Base-by-base conservation (phyloP, 2,888 invertebrate genomes). In the Nemapogon koenigi region DNA sequence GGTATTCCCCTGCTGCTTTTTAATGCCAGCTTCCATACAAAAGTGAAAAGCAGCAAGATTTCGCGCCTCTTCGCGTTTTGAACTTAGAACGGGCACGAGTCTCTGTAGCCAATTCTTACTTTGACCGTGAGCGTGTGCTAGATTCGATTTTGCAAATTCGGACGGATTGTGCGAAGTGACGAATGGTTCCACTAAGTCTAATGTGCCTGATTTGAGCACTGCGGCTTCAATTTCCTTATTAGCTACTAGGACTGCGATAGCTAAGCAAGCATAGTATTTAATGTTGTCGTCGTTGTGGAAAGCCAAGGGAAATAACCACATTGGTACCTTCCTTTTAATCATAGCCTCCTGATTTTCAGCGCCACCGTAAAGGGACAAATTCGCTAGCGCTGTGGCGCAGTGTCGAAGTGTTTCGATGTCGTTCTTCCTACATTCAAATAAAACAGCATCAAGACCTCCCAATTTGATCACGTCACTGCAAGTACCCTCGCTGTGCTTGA, bases 21-120 rank as follows among this genome's bases (percentile, higher is more conserved):
- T 98, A 39, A 99, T 97, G 25, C 94, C 94, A 8, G 98, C 97
- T 70, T 99, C 99, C 96, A 99, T 97, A 59, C 97, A 97, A 65
- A 97, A 92, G 62, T 99, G 99, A 64, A 98, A 99, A 22, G 98
- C 97, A 3, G 97, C 98, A 51, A 99, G 75, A 61, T 95, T 96
- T 53, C 96, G 85, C 0, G 98, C 97, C 69, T 98, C 98, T 59
- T 97, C 94, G 43, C 97, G 82, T 59, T 96, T 93, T 27, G 97
- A 97, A 59, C 91, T 91, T 38, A 99, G 78, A 8, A 98, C 94
- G 1, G 97, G 97, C 3, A 98, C 94, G 46, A 99, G 81, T 51
- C 93, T 83, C 66, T 91, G 86, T 38, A 98, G 76, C 97, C 97
- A 97, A 52, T 92, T 92, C 59, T 92, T 91, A 57, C 96, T 95